Evolutionary conservation across 2,113 vertebrate species (phyloP).

Genomic region (Heterotis niloticus): DNA sequence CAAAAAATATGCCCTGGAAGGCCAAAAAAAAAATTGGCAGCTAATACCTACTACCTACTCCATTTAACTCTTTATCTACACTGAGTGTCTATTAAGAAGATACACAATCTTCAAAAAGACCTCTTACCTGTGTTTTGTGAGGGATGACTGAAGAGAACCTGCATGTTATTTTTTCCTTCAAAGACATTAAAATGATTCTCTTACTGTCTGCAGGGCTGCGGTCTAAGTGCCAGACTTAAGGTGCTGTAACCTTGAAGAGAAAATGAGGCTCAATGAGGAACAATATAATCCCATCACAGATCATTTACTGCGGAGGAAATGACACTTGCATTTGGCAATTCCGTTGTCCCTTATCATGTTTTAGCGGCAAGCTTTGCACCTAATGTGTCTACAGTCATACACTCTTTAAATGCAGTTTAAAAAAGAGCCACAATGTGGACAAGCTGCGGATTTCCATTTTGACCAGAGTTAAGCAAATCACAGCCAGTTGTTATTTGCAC

Average conservation of each 20-base stretch:
- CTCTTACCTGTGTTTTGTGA: background rate
- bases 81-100: background rate
- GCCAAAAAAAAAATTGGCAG: background rate
- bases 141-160: no score
- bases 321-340: slow-evolving; percentile 12
- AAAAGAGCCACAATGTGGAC: slow-evolving; percentile 13
- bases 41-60: background rate
- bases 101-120: background rate
- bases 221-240: slow-evolving; percentile 12
- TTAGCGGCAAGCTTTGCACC: background rate
- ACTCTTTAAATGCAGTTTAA: slow-evolving; percentile 8
- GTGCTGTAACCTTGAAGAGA: slow-evolving; percentile 5
- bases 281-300: background rate
- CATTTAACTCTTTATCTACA: background rate
- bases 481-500: background rate
- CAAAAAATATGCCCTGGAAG: background rate
- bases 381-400: background rate
- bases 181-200: background rate
- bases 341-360: slow-evolving; percentile 14
- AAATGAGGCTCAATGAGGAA: slow-evolving; percentile 8
- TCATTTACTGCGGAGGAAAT: slow-evolving; percentile 6
- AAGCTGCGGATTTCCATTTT: slow-evolving; percentile 1
- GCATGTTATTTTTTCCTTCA: slow-evolving; percentile 5
- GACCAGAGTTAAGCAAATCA: background rate
- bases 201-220: slow-evolving; percentile 9